Evolutionary conservation across 2,888 invertebrate species (phyloP), one percentile per base, ranked within the genome.

Genomic region (Serripes groenlandicus): DNA sequence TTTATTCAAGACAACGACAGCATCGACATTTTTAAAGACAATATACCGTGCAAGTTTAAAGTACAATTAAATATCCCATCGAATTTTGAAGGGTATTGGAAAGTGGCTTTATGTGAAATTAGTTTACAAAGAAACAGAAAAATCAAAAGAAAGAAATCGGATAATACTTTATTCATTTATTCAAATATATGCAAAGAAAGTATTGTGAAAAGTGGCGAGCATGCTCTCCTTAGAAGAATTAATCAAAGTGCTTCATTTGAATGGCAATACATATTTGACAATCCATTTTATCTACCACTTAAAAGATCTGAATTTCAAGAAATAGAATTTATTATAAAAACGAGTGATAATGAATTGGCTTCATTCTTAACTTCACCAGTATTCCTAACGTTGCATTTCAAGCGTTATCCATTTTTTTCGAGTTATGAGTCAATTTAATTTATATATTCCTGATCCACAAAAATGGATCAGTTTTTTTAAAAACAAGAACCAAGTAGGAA

Each of bases 381-480:
- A 64, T 52, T 75, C 35, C n/a, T 81, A 0, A 81, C 78, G 68
- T 81, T 84, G 71, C 84, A 84, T 56, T 84, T 84, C 70, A 83
- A 79, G 71, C 79, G 71, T 15, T 83, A 79, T 76, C 79, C 83
- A 62, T 79, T 83, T 80, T 79, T 76, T n/a, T 52, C 70, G 49
- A 60, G 26, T 28, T 58, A 83, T 69, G 69, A 74, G 34, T 74
- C 37, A 60, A 49, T 37, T 58, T 23, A 35, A 60, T 60, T 62
- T 73, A 37, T 73, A 73, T 28, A 42, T 60, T 18, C 49, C 73
- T 18, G 62, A 73, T 35, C 74, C 62, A 58, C 58, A 78, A 52
- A 77, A 71, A 52, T 77, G 77, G 77, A 71, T 72, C 21, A 28
- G 64, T 28, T 71, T 70, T 71, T 77, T 77, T 37, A 64, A 64